phyloP scores from a whole-genome alignment of 1,140 invertebrate genomes.

The Probaryconus sp. region DNA sequence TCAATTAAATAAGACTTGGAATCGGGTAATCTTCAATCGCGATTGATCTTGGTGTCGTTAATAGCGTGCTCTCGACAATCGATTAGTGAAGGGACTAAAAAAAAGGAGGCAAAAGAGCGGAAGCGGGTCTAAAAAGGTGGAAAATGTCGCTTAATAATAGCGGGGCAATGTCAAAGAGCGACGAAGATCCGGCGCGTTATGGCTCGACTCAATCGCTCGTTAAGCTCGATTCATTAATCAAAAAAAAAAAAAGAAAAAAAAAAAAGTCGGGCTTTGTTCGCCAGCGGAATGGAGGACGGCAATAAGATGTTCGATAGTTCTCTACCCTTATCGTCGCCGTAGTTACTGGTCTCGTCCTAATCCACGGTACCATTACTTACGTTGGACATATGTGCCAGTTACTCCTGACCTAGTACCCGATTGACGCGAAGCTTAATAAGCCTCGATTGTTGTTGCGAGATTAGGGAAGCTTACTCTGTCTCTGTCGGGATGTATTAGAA shows the following conservation, averaged over 20 bases:
- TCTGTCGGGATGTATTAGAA: no score
- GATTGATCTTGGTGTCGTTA: conserved; percentile 36
- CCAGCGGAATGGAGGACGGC: conserved; percentile 1
- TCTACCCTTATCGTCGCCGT: conserved; percentile 11
- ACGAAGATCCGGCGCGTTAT: conserved; percentile 24
- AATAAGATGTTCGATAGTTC: conserved; percentile 26
- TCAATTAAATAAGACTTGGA: conserved; percentile 13
- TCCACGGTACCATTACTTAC: conserved; percentile 8
- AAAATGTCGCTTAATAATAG: conserved; percentile 31
- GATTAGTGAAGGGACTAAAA: conserved; percentile 28
- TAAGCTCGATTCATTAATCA: conserved; percentile 54
- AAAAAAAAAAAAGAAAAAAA: no score
- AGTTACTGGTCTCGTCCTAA: neutral
- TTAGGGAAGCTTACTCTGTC: no score
- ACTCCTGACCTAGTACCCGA: conserved; percentile 13
- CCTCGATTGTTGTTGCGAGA: neutral
- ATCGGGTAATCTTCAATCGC: conserved; percentile 9
- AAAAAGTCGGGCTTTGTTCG: conserved; percentile 38
- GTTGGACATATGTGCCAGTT: neutral
- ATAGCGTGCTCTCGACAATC: conserved; percentile 30
- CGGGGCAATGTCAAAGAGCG: conserved; percentile 10
- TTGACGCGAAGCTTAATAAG: conserved; percentile 5
- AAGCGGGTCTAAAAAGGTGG: conserved; percentile 6
- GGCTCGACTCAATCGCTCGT: conserved; percentile 36
- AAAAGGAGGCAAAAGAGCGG: conserved; percentile 13